Evolutionary conservation across 35 echinoderm and acorn worm genomes (phyloP).

Genomic region (Hemicentrotus pulcherrimus): DNA sequence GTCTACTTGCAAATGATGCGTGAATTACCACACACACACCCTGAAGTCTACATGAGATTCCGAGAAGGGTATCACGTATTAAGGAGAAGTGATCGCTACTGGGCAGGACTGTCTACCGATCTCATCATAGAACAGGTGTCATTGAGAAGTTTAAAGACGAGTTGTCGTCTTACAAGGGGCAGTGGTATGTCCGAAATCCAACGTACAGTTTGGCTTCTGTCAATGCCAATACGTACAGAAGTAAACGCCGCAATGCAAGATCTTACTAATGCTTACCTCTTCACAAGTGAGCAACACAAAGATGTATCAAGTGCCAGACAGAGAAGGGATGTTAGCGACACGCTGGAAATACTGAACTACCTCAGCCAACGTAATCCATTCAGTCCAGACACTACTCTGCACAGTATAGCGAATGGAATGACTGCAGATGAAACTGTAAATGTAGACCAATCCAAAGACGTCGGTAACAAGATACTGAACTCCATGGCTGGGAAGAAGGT

Average conservation of each 20-base stretch:
- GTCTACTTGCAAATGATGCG: conserved; percentile 67
- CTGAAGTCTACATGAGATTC: conserved; percentile 61
- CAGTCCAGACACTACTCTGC: conserved; percentile 32
- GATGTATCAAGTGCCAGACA: conserved; percentile 33
- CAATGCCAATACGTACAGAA: conserved; percentile 39
- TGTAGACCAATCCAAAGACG: conserved; percentile 60
- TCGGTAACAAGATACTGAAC: conserved; percentile 63
- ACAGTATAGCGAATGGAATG: conserved; percentile 66
- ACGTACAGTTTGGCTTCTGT: conserved; percentile 37
- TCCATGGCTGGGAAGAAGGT: conserved; percentile 44
- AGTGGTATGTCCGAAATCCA: conserved; percentile 58
- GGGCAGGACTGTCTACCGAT: conserved; percentile 66
- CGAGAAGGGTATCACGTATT: conserved; percentile 56
- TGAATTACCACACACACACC: conserved; percentile 50
- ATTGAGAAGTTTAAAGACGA: conserved; percentile 75
- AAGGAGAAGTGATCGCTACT: conserved; percentile 59
- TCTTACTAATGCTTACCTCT: conserved; percentile 30
- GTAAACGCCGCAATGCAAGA: conserved; percentile 78
- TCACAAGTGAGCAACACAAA: conserved; percentile 67
- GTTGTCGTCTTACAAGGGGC: conserved; percentile 64
- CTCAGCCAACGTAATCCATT: conserved; percentile 63
- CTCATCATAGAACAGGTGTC: conserved; percentile 70
- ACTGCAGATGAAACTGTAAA: conserved; percentile 53
- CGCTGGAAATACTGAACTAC: conserved; percentile 14
- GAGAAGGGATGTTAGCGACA: conserved; percentile 33